phyloP scores from a whole-genome alignment of 2,797 vertebrate genomes.

The Tympanoctomys barrerae region DNA sequence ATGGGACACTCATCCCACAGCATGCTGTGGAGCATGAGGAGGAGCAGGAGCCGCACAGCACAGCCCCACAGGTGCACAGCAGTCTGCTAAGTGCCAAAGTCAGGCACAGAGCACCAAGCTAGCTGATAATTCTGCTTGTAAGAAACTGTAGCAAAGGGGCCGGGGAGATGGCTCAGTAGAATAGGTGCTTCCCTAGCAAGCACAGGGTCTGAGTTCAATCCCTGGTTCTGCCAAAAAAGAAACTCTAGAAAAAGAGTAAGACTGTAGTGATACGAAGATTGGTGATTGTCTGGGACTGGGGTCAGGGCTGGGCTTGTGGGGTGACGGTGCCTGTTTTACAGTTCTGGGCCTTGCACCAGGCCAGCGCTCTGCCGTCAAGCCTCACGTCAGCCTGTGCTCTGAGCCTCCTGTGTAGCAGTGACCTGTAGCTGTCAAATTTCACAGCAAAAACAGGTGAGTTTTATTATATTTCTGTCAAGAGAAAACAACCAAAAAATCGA shows the following conservation, averaged over 20 bases:
- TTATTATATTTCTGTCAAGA: background rate
- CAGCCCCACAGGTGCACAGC: background rate
- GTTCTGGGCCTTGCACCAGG: background rate
- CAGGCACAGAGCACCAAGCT: background rate
- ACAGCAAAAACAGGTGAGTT: background rate
- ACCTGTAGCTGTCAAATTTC: background rate
- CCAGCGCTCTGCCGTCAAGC: background rate
- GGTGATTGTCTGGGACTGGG: background rate
- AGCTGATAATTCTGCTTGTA: background rate
- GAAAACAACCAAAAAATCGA: background rate
- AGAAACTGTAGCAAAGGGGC: background rate
- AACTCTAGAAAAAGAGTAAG: background rate
- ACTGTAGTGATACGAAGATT: background rate
- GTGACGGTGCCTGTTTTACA: background rate
- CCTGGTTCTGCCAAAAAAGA: too few relatives aligned
- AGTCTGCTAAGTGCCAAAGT: background rate
- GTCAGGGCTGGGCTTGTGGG: background rate
- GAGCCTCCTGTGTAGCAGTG: too few relatives aligned
- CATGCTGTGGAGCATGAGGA: background rate
- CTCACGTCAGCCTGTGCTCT: background rate
- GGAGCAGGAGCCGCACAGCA: background rate
- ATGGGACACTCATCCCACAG: background rate
- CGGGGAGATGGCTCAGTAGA: too few relatives aligned
- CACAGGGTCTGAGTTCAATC: too few relatives aligned
- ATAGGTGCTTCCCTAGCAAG: too few relatives aligned